A percentile compares a stretch with the other conserved stretches of the same genome.
phyloP scores from a whole-genome alignment of 1,140 invertebrate species.

The Leptopilina boulardi region DNA sequence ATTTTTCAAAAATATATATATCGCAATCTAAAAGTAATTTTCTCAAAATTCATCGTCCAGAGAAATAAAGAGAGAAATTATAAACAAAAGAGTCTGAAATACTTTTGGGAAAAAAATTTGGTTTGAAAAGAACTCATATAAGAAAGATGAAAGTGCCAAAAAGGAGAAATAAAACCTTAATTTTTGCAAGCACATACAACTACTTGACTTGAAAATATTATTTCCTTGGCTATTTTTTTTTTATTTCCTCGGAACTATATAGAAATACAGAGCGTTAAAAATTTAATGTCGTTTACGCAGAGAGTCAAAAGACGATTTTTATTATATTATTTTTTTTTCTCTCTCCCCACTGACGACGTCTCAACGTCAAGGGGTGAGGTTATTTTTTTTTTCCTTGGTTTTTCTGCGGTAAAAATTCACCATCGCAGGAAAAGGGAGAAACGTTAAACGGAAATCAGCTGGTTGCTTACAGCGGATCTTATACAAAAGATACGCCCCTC shows the following conservation, averaged over 20 bases:
- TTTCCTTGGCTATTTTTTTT: neutral
- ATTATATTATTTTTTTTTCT: neutral
- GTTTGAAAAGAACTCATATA: no score
- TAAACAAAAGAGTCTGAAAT: no score
- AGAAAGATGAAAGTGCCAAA: no score
- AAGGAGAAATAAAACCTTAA: neutral
- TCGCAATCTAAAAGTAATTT: no score
- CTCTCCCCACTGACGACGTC: neutral
- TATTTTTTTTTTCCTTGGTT: conserved; percentile 38
- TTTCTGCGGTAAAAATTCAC: conserved; percentile 44
- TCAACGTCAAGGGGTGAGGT: neutral
- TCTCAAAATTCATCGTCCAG: no score
- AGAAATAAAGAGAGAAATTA: no score
- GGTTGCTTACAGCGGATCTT: conserved; percentile 60
- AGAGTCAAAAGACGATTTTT: neutral
- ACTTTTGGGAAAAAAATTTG: no score
- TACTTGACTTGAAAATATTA: neutral
- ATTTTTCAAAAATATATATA: no score
- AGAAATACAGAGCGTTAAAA: neutral
- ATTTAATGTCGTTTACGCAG: neutral
- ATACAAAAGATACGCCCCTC: conserved; percentile 56
- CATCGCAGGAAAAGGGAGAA: conserved; percentile 46
- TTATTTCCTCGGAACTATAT: neutral
- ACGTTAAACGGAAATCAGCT: conserved; percentile 70
- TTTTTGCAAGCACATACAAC: neutral